phyloP scores from a whole-genome alignment of 2,797 vertebrate species.

The Pangasius mekongensis region DNA sequence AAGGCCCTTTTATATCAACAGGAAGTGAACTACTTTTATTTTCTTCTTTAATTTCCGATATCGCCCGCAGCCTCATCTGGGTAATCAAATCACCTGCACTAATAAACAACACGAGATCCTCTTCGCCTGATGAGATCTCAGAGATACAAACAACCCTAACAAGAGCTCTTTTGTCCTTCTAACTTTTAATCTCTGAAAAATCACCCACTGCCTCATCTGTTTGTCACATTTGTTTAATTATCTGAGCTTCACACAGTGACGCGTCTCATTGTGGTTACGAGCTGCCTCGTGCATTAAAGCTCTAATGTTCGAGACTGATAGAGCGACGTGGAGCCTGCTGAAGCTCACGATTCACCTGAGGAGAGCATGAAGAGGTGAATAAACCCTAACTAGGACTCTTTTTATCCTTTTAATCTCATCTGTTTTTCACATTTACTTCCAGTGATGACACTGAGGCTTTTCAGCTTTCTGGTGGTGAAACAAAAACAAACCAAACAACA shows the following conservation, averaged over 20 bases:
- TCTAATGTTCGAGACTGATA: background rate
- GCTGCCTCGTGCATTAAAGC: slow-evolving; percentile 1
- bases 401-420: background rate
- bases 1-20: background rate
- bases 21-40: slow-evolving; percentile 7
- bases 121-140: slow-evolving; percentile 20
- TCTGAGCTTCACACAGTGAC: background rate
- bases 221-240: slow-evolving; percentile 16
- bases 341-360: background rate
- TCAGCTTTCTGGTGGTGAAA: background rate
- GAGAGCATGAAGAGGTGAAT: background rate
- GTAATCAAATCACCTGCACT: slow-evolving; percentile 8
- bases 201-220: background rate
- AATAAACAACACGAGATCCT: slow-evolving; percentile 17
- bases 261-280: background rate
- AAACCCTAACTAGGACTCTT: background rate
- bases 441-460: background rate
- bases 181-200: background rate
- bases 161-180: slow-evolving; percentile 1
- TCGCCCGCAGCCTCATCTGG: background rate
- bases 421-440: background rate
- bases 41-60: background rate
- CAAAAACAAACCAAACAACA: too few relatives aligned
- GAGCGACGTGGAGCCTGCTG: background rate
- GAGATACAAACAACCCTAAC: slow-evolving; percentile 17